Percentiles rank a stretch among this genome's conserved stretches.
phyloP scores from a whole-genome alignment of 92 coral and sea anemone genomes.

The Porites evermanni region DNA sequence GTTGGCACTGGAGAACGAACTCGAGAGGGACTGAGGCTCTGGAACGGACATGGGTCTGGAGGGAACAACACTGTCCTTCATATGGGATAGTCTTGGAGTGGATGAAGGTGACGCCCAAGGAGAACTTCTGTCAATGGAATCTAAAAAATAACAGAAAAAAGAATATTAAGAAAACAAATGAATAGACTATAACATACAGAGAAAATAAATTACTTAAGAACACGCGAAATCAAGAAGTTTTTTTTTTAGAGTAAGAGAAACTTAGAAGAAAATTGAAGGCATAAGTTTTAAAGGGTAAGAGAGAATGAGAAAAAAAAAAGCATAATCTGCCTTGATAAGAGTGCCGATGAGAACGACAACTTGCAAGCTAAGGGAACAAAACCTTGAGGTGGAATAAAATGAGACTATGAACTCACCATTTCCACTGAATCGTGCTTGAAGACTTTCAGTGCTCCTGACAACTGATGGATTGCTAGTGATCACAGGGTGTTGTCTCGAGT shows the following conservation, averaged over 20 bases:
- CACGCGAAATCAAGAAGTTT: not conserved
- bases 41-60: conserved; percentile 62
- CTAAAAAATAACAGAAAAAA: not conserved
- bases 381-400: not conserved
- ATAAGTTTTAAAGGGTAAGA: not conserved
- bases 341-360: conserved; percentile 18
- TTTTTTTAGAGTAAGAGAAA: not conserved
- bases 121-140: conserved; percentile 17
- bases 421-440: conserved; percentile 62
- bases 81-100: conserved; percentile 83
- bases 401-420: conserved; percentile 40
- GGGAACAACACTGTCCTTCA: conserved; percentile 91
- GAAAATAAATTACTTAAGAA: not conserved
- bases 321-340: not conserved
- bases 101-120: conserved; percentile 44
- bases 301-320: not conserved
- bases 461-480: conserved; percentile 84
- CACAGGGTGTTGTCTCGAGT: conserved; percentile 85
- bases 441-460: conserved; percentile 69
- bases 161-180: not conserved
- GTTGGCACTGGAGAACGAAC: conserved; percentile 60
- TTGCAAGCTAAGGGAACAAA: no score
- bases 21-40: conserved; percentile 72
- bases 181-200: no score
- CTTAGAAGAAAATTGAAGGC: no score